A percentile compares a stretch with the other conserved stretches of the same genome.
Evolutionary conservation across 64 coral and sea anemone species (phyloP).

Genomic region (Trachythela sp.): DNA sequence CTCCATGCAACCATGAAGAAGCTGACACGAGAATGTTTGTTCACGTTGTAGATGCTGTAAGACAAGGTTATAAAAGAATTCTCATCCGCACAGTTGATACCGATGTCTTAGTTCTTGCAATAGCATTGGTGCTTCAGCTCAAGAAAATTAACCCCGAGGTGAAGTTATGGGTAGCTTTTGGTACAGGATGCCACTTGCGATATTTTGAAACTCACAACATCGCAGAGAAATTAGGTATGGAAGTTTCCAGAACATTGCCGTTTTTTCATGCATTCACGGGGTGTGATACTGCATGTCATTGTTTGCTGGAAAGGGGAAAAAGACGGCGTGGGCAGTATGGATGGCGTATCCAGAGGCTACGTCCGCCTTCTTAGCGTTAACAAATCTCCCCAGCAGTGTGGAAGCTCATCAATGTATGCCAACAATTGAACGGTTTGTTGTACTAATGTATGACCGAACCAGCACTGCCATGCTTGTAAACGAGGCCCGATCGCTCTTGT

Average conservation of each 20-base stretch:
- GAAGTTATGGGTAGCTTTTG: constrained; percentile 31
- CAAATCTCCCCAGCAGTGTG: not conserved
- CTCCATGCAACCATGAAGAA: constrained; percentile 6
- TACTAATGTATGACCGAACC: not conserved
- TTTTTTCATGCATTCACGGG: not conserved
- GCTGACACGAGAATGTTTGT: not conserved
- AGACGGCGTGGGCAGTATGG: constrained; percentile 58
- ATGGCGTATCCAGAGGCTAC: constrained; percentile 19
- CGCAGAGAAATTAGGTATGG: not conserved
- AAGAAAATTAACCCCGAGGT: not conserved
- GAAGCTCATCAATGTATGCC: not conserved
- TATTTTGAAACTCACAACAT: constrained; percentile 8
- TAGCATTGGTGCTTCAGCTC: not conserved
- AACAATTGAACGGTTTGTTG: not conserved
- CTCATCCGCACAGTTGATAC: not conserved
- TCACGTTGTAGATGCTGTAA: not conserved
- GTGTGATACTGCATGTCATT: not conserved
- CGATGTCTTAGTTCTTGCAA: not conserved
- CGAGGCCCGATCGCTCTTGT: not conserved
- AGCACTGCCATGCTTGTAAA: not conserved
- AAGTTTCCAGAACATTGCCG: not conserved
- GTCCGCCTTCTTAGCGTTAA: not conserved
- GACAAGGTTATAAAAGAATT: not conserved
- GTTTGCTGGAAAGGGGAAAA: constrained; percentile 39
- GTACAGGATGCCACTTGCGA: constrained; percentile 11